phyloP scores from a whole-genome alignment of 2,888 invertebrate species.

The Caradrina kadenii region DNA sequence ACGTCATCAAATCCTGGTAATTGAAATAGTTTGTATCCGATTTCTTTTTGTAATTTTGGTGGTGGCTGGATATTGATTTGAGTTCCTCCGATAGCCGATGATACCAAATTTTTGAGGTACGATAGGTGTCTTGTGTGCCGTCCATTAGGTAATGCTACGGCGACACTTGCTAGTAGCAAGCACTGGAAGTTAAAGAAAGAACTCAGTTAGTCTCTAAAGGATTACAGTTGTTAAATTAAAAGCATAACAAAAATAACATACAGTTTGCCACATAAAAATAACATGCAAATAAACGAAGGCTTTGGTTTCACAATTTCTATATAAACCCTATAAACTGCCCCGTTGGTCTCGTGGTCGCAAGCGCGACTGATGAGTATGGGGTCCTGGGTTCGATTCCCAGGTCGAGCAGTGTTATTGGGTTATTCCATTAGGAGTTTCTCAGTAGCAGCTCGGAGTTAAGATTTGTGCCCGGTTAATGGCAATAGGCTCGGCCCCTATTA shows the following conservation, averaged over 20 bases:
- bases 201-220: neutral
- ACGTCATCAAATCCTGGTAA: conserved; percentile 68
- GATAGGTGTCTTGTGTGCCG: conserved; percentile 66
- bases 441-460: too few species aligned
- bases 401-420: too few species aligned
- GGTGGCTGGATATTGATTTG: conserved; percentile 34
- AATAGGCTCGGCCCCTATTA: too few species aligned
- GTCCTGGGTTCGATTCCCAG: too few species aligned
- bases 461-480: too few species aligned
- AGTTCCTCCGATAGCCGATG: conserved; percentile 54
- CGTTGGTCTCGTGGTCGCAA: too few species aligned
- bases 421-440: too few species aligned
- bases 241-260: neutral
- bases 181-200: conserved; percentile 67
- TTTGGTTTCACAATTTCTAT: too few species aligned
- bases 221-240: neutral
- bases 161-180: conserved; percentile 65
- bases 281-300: too few species aligned
- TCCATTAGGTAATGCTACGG: conserved; percentile 56
- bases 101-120: conserved; percentile 63
- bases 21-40: conserved; percentile 60
- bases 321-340: too few species aligned
- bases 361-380: too few species aligned
- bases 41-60: conserved; percentile 34
- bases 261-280: too few species aligned